Percentiles rank a stretch among this genome's conserved stretches.
Conservation (phyloP, 64 coral and sea anemone genomes). For the Pocillopora verrucosa region DNA sequence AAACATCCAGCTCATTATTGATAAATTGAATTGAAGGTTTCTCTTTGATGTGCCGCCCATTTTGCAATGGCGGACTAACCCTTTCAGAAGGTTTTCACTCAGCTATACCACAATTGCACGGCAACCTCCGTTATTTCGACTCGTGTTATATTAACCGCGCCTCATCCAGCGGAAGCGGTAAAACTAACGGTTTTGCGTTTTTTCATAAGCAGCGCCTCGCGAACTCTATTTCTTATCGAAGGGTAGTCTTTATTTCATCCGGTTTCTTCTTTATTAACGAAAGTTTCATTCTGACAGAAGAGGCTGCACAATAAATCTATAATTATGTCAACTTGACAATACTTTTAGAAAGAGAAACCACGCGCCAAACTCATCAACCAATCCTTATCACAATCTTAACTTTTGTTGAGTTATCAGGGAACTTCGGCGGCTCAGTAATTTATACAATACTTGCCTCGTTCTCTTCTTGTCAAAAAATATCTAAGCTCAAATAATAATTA, state of each 20-base stretch:
- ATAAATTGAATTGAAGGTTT: neutral
- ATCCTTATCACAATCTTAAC: neutral
- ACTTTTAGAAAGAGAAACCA: too few species aligned
- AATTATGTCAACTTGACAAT: neutral
- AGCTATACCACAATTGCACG: neutral
- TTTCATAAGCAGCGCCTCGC: neutral
- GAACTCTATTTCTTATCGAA: neutral
- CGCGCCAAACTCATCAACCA: too few species aligned
- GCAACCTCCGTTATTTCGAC: neutral
- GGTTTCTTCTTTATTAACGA: neutral
- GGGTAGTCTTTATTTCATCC: neutral
- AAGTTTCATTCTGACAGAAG: neutral
- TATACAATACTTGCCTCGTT: too few species aligned
- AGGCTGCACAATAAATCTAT: neutral
- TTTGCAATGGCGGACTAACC: neutral
- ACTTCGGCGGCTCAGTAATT: neutral
- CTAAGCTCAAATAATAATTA: too few species aligned
- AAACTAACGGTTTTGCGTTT: neutral
- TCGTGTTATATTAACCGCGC: neutral
- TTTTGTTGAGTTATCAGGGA: neutral
- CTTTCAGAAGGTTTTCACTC: neutral
- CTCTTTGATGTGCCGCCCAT: constrained; percentile 15
- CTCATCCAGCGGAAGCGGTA: neutral
- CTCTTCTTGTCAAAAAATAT: too few species aligned
- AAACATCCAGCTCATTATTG: constrained; percentile 38